Percentiles rank a stretch among this genome's conserved stretches.
Conservation (phyloP, 2,113 vertebrate species). For the Ploceus nigricollis region DNA sequence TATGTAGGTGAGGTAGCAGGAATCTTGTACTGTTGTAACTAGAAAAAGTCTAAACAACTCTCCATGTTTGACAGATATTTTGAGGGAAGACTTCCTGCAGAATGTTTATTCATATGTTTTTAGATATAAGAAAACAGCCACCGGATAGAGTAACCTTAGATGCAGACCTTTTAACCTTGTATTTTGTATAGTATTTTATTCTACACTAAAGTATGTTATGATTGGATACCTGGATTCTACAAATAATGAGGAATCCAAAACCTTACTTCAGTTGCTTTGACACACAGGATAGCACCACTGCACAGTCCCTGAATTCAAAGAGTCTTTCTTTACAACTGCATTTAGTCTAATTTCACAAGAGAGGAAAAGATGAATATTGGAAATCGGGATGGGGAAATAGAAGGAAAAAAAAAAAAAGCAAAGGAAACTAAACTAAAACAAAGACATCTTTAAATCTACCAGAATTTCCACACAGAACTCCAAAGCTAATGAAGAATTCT, state of each 20-base stretch:
- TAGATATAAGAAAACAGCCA: background rate
- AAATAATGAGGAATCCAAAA: background rate
- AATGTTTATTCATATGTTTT: rapidly evolving
- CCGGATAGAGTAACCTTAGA: background rate
- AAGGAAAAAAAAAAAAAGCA: background rate
- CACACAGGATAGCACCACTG: rapidly evolving
- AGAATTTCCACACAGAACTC: background rate
- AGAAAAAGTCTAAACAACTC: background rate
- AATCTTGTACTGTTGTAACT: background rate
- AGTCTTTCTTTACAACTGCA: background rate
- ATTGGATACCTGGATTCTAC: background rate
- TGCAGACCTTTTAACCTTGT: background rate
- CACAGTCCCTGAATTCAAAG: background rate
- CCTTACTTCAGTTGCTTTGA: background rate
- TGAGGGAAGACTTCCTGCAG: background rate
- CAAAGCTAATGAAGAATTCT: background rate
- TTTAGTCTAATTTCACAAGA: background rate
- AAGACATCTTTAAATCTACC: background rate
- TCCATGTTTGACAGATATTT: background rate
- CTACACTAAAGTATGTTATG: background rate
- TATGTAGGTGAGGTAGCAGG: background rate
- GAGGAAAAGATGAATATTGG: background rate
- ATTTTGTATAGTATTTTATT: background rate
- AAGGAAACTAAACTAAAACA: background rate
- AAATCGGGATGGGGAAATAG: background rate